These are phyloP conservation scores for Labeo calbasu DNA, from an alignment of 2,797 vertebrate species.

Conservation along the genomic window DNA sequence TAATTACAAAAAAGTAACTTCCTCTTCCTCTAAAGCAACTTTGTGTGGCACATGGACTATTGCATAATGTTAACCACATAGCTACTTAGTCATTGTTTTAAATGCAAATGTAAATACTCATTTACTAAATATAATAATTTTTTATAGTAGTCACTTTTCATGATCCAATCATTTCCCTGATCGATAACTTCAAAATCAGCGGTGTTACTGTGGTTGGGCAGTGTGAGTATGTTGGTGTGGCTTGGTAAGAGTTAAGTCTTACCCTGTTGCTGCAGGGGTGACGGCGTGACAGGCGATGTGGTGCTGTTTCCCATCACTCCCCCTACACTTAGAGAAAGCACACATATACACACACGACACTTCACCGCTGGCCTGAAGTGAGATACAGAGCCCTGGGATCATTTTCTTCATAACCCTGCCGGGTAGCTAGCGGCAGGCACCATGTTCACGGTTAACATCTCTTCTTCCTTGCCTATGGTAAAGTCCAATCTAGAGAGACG, in stretches of 20 bases:
- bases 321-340: constrained; percentile 68
- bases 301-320: constrained; percentile 78
- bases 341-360: constrained; percentile 37
- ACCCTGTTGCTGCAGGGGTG: constrained; percentile 60
- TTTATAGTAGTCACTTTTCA: background rate
- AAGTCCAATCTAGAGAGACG: constrained; percentile 66
- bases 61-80: background rate
- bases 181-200: background rate
- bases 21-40: background rate
- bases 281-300: constrained; percentile 70
- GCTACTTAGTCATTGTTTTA: background rate
- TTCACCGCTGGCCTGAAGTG: constrained; percentile 55
- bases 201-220: constrained; percentile 9
- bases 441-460: constrained; percentile 84
- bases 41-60: background rate
- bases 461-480: constrained; percentile 75
- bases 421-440: constrained; percentile 59
- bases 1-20: background rate
- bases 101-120: background rate
- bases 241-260: constrained; percentile 70
- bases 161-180: background rate
- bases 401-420: constrained; percentile 5
- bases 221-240: constrained; percentile 40
- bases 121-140: background rate
- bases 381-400: constrained; percentile 53